These are phyloP conservation scores for Allacma fusca DNA, from an alignment of 2,888 invertebrate genomes.

Conservation along the genomic window DNA sequence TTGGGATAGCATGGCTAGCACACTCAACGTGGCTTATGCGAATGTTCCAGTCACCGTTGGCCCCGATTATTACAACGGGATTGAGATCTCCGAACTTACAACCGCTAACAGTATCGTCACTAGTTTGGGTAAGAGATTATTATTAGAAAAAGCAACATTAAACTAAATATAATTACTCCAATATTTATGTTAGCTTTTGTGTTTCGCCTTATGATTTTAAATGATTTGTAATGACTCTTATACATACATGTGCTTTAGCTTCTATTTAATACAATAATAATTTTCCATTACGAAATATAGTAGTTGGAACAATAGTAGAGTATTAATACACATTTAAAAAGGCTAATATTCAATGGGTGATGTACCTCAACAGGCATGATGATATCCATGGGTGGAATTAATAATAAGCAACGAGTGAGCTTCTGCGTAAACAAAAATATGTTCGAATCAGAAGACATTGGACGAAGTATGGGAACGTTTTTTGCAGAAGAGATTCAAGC, in stretches of 20 bases:
- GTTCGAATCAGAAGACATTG: not conserved
- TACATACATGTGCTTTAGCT: too few relatives aligned
- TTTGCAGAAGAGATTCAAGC: not conserved
- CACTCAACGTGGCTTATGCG: not conserved
- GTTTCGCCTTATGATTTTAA: too few relatives aligned
- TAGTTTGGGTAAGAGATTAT: not conserved
- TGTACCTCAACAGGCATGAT: not conserved
- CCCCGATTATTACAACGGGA: not conserved
- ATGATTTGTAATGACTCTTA: too few relatives aligned
- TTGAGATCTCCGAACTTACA: not conserved
- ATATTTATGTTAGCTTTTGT: too few relatives aligned
- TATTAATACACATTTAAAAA: too few relatives aligned
- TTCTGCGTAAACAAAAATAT: not conserved
- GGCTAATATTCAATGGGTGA: too few relatives aligned
- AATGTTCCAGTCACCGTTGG: not conserved
- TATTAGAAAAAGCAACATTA: too few relatives aligned
- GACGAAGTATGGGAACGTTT: not conserved
- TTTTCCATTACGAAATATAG: too few relatives aligned
- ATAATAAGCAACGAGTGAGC: slow-evolving; percentile 3
- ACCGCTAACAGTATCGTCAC: not conserved
- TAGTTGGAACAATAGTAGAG: too few relatives aligned
- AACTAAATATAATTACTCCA: too few relatives aligned
- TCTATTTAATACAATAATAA: too few relatives aligned
- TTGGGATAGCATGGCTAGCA: not conserved
- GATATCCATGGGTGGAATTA: not conserved